Evolutionary conservation across 2,888 invertebrate genomes (phyloP).

Genomic region (Anoplius nigerrimus): DNA sequence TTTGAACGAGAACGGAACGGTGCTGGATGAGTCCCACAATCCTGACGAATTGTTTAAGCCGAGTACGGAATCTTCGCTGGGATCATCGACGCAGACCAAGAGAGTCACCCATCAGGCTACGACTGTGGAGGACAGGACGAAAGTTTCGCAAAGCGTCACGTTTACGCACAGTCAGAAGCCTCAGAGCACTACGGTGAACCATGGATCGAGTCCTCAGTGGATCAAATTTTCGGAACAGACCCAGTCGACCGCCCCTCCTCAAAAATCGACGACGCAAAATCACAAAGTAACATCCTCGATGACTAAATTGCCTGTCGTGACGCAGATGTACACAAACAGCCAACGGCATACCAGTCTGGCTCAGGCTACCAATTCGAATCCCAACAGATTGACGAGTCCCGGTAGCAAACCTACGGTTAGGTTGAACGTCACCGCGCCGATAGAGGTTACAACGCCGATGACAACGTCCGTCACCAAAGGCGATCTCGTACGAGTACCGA

Average conservation of each 20-base stretch:
- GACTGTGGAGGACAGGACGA: conserved; percentile 5
- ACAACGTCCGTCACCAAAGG: conserved; percentile 52
- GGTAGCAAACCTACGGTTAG: conserved; percentile 23
- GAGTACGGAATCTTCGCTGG: conserved; percentile 13
- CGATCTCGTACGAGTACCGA: conserved; percentile 72
- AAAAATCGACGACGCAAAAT: background rate
- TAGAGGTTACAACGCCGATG: conserved; percentile 64
- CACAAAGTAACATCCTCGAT: conserved; percentile 32
- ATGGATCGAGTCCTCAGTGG: conserved; percentile 26
- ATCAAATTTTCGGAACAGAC: conserved; percentile 37
- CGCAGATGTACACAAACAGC: conserved; percentile 52
- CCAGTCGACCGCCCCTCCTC: conserved; percentile 1
- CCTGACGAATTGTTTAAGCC: conserved; percentile 73
- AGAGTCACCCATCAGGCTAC: background rate
- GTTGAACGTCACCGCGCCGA: conserved; percentile 36
- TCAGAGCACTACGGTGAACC: background rate
- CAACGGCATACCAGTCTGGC: conserved; percentile 38
- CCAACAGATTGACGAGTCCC: background rate
- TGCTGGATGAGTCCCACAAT: conserved; percentile 70
- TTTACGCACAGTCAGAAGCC: conserved; percentile 1
- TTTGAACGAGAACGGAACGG: conserved; percentile 73
- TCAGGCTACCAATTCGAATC: conserved; percentile 9
- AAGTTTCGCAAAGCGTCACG: conserved; percentile 11
- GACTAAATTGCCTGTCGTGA: conserved; percentile 41
- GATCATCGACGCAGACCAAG: conserved; percentile 7